Evolutionary conservation across 1,140 invertebrate genomes (phyloP).

Genomic region (Alviniconcha marisindica): DNA sequence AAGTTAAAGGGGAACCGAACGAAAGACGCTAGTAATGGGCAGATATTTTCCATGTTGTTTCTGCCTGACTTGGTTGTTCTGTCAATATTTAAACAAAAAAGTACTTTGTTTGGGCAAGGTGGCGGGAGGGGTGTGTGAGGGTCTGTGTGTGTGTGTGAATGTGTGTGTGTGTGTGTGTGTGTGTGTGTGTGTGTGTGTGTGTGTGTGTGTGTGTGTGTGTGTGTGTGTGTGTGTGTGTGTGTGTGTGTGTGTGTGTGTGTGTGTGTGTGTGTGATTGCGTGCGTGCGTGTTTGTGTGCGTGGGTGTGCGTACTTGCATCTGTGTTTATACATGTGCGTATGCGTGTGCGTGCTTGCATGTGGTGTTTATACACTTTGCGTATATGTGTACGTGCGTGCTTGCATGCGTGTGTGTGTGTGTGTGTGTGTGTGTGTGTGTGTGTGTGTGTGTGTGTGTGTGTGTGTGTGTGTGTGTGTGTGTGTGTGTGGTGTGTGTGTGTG

Average conservation of each 20-base stretch:
- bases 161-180: not conserved
- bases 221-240: too few species aligned
- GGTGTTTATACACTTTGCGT: not conserved
- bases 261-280: not conserved
- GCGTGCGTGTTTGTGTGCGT: not conserved
- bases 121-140: not conserved
- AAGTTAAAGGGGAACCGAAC: too few species aligned
- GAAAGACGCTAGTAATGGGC: too few species aligned
- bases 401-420: not conserved
- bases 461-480: not conserved
- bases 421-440: not conserved
- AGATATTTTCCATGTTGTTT: too few species aligned
- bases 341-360: not conserved
- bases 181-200: not conserved
- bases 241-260: too few species aligned
- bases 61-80: too few species aligned
- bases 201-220: too few species aligned
- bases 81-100: too few species aligned
- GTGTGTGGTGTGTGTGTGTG: too few species aligned
- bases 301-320: too few species aligned
- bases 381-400: not conserved
- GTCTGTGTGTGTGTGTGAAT: not conserved
- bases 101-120: not conserved
- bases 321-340: not conserved
- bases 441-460: constrained; percentile 2